phyloP scores from a whole-genome alignment of 2,113 vertebrate species.

The Gymnobelideus leadbeateri region DNA sequence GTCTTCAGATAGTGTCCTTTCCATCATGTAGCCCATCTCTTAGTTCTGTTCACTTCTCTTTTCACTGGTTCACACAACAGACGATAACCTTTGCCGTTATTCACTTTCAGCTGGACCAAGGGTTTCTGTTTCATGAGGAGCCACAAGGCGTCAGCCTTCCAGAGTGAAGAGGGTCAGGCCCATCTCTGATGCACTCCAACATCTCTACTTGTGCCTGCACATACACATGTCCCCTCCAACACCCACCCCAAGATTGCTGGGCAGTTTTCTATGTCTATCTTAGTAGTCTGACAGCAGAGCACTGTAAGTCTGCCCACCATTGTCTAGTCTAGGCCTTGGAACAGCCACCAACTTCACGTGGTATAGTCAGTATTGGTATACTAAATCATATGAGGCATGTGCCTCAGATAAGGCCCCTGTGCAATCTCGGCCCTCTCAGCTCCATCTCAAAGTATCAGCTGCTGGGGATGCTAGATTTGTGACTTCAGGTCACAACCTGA shows the following conservation, averaged over 20 bases:
- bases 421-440: neutral
- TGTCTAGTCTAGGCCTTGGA: neutral
- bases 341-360: neutral
- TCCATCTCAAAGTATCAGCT: neutral
- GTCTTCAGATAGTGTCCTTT: neutral
- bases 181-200: neutral
- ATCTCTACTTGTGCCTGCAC: neutral
- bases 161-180: neutral
- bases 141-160: neutral
- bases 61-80: neutral
- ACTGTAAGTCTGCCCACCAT: neutral
- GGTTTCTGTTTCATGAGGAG: neutral
- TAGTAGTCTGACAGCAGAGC: neutral
- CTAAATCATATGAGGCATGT: neutral
- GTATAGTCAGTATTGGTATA: neutral
- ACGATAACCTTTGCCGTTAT: neutral
- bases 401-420: neutral
- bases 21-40: neutral
- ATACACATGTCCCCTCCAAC: neutral
- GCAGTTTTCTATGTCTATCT: neutral
- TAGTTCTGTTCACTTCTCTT: neutral
- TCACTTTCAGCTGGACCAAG: neutral
- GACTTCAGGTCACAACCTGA: neutral
- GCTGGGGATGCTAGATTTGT: neutral
- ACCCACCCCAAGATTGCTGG: neutral